A percentile compares a stretch with the other conserved stretches of the same genome.
Conservation (phyloP, 2,113 vertebrate species). For the Uropsilus gracilis region DNA sequence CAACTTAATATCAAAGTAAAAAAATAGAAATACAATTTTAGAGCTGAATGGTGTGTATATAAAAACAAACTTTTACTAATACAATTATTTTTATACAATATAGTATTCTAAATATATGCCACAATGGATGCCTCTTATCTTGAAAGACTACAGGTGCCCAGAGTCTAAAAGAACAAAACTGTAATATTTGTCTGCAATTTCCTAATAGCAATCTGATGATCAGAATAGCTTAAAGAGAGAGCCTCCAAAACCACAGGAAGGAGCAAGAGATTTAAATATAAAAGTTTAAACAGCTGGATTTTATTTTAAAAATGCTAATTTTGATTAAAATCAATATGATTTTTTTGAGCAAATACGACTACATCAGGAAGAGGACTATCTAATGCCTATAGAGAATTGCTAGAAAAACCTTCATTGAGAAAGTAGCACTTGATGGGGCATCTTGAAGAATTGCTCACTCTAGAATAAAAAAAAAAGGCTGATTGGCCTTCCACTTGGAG, state of each 20-base stretch:
- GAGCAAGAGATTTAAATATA: neutral
- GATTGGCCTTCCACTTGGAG: neutral
- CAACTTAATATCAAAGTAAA: slow-evolving; percentile 12
- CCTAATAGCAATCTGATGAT: neutral
- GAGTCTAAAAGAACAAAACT: neutral
- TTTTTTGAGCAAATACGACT: slow-evolving; percentile 35
- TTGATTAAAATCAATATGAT: slow-evolving; percentile 5
- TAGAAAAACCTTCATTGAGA: neutral
- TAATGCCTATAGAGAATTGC: neutral
- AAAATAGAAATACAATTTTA: neutral
- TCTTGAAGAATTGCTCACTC: neutral
- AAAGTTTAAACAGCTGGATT: neutral
- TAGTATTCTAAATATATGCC: neutral
- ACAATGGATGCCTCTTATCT: neutral
- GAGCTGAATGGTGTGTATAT: neutral
- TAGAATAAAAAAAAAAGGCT: neutral
- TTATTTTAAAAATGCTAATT: neutral
- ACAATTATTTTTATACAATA: neutral
- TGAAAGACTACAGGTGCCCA: neutral
- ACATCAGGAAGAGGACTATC: neutral
- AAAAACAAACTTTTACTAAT: neutral
- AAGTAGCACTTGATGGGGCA: neutral
- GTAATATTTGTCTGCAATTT: slow-evolving; percentile 4
- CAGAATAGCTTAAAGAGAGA: neutral
- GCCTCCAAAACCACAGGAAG: neutral